A percentile compares a stretch with the other conserved stretches of the same genome.
Conservation (phyloP, 1,140 invertebrate genomes). For the Gonioctena quinquepunctata region DNA sequence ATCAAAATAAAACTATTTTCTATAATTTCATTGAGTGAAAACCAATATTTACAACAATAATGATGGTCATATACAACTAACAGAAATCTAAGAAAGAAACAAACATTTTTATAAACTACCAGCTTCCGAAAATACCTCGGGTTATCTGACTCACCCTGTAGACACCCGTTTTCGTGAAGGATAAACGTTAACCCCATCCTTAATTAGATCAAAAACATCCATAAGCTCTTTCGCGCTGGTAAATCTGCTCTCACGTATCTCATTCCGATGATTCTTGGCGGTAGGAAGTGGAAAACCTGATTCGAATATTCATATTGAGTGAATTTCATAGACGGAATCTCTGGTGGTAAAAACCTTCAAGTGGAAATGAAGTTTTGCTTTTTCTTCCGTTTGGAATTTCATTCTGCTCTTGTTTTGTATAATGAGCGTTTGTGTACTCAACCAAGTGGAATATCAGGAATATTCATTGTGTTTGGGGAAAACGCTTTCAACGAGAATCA, state of each 20-base stretch:
- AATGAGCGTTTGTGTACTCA: not conserved
- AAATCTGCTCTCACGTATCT: not conserved
- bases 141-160: too few species aligned
- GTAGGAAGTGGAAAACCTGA: not conserved
- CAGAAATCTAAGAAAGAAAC: too few species aligned
- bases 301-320: not conserved
- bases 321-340: not conserved
- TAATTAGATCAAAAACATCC: not conserved
- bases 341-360: not conserved
- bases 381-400: not conserved
- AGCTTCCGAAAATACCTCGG: too few species aligned
- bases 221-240: not conserved
- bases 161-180: not conserved
- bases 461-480: too few species aligned
- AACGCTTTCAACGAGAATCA: too few species aligned
- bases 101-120: too few species aligned
- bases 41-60: too few species aligned
- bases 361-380: not conserved
- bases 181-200: not conserved
- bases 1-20: too few species aligned
- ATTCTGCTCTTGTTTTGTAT: not conserved
- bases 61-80: too few species aligned
- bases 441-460: not conserved
- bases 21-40: too few species aligned
- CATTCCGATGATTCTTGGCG: not conserved